These are phyloP conservation scores for Sebastes jordani DNA, from an alignment of 2,797 vertebrate genomes.

Conservation along the genomic window DNA sequence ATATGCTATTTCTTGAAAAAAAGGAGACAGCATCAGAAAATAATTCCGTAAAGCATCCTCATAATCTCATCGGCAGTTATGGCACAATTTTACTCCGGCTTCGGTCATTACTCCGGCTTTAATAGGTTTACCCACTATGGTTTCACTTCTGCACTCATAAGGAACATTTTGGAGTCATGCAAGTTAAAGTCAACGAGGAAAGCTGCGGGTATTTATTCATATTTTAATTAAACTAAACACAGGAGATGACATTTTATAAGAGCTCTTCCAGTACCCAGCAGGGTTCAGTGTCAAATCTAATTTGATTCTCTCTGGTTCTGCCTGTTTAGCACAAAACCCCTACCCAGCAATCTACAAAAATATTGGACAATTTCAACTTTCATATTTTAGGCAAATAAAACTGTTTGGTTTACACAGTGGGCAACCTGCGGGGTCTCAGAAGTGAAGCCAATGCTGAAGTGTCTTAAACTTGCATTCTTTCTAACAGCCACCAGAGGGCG, in stretches of 20 bases:
- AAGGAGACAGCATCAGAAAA: background rate
- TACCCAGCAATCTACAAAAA: too few relatives aligned
- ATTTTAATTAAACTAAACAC: background rate
- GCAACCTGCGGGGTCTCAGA: too few relatives aligned
- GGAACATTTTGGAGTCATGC: background rate
- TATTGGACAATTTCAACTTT: too few relatives aligned
- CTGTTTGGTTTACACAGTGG: background rate
- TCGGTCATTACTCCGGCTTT: background rate
- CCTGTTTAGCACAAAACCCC: too few relatives aligned
- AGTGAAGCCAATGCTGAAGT: too few relatives aligned
- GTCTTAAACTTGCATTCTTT: too few relatives aligned
- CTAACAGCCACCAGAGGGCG: too few relatives aligned
- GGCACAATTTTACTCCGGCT: background rate
- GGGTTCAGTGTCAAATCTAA: background rate
- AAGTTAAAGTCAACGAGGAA: background rate
- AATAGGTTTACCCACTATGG: background rate
- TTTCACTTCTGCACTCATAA: background rate
- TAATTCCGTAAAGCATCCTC: background rate
- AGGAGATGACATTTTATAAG: background rate
- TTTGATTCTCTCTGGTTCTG: too few relatives aligned
- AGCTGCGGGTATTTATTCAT: background rate
- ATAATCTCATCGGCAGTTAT: background rate
- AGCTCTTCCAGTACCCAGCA: background rate
- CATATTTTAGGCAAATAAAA: background rate
- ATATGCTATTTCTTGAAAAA: background rate